Conservation (phyloP, 2,113 vertebrate genomes). For the Semnornis frantzii region DNA sequence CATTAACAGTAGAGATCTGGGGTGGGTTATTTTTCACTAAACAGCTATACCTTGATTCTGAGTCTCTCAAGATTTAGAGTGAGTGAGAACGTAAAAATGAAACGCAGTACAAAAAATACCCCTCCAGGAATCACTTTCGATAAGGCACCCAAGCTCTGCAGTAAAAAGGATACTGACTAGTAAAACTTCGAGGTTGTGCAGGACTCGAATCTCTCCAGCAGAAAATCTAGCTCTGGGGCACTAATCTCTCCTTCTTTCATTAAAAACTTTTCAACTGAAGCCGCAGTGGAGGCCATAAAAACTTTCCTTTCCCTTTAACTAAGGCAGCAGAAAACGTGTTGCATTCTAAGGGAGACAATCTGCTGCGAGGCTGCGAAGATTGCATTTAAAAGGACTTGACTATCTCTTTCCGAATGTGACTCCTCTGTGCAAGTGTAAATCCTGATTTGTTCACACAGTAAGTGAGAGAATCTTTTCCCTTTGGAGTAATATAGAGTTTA, state of each 20-base stretch:
- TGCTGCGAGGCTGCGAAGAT: not conserved
- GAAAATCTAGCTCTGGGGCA: slow-evolving; percentile 40
- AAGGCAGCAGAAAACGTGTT: not conserved
- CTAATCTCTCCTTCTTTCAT: not conserved
- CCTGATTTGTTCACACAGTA: not conserved
- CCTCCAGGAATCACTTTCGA: not conserved
- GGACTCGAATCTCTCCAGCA: not conserved
- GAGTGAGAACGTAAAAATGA: not conserved
- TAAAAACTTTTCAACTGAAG: slow-evolving; percentile 2
- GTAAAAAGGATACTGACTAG: slow-evolving; percentile 14
- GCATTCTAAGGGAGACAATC: not conserved
- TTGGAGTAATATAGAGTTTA: slow-evolving; percentile 34
- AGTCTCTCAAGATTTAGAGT: not conserved
- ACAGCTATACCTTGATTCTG: not conserved
- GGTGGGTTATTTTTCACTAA: not conserved
- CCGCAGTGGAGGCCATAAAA: not conserved
- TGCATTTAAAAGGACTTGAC: not conserved
- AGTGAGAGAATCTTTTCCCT: not conserved
- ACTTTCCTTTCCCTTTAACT: slow-evolving; percentile 3
- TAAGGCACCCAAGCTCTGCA: not conserved
- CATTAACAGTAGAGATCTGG: slow-evolving; percentile 68
- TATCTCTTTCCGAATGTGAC: not conserved
- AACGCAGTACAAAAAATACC: slow-evolving; percentile 24
- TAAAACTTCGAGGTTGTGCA: slow-evolving; percentile 7
- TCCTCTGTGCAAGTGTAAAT: not conserved